Base-by-base conservation (phyloP, 2,797 vertebrate species). In the Rhodeus uyekii region DNA sequence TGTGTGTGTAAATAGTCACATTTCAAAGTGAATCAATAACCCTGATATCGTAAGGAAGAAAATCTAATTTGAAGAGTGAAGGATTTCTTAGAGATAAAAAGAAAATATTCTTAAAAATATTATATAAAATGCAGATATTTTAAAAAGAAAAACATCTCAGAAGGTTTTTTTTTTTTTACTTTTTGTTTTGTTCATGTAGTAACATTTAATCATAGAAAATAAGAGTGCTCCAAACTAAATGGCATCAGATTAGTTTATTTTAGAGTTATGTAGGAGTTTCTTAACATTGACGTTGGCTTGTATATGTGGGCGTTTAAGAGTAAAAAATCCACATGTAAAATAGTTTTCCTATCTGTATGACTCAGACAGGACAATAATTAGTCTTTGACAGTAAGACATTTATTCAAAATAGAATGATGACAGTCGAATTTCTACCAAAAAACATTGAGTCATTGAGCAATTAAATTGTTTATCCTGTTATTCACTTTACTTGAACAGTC, bases 401-500 rank as follows among this genome's bases (percentile, higher is more conserved):
- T n/a, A n/a, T n/a, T n/a, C n/a, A n/a, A n/a, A n/a, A n/a, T n/a
- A n/a, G n/a, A n/a, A n/a, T n/a, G n/a, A n/a, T n/a, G n/a, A n/a
- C 14, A 42, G 24, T 76, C 36, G 42, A 75, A 60, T 75, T 42
- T 18, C 38, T 42, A 13, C 53, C 36, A 60, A 29, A 60, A 75
- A 42, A 39, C 8, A 58, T 55, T 27, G 50, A 75, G n/a, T 75
- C 34, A 75, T 39, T 42, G 24, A 64, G 16, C n/a, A 16, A 50
- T 29, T 42, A 7, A 42, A 19, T 29, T 13, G 58, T 46, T 46
- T 48, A 48, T 64, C 75, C 60, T 77, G 29, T 77, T 46, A 36
- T 77, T 77, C 75, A 76, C 39, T 42, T 75, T 75, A 60, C 53
- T 75, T 44, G 39, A 39, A 76, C 27, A n/a, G 27, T 44, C 27